Conservation (phyloP, 2,113 vertebrate genomes). For the Phyllostomus discolor region DNA sequence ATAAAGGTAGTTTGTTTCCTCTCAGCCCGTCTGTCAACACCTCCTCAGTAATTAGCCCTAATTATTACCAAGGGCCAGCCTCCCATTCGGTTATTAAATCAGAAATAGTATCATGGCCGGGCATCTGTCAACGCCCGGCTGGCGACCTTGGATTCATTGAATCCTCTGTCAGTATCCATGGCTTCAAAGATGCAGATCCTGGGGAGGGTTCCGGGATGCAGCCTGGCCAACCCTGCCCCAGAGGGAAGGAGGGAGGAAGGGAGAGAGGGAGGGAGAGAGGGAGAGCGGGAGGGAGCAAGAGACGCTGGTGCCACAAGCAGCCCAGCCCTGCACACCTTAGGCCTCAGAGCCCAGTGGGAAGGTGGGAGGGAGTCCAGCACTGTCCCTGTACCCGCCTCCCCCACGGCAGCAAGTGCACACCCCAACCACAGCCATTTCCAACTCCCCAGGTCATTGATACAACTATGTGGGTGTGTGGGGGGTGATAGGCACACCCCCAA, state of each 20-base stretch:
- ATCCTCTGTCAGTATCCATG: conserved; percentile 91
- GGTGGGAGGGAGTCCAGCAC: background rate
- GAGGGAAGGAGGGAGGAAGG: background rate
- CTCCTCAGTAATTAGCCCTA: conserved; percentile 99
- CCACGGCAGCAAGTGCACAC: background rate
- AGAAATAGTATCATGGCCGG: conserved; percentile 94
- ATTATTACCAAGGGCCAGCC: conserved; percentile 99
- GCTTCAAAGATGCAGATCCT: conserved; percentile 91
- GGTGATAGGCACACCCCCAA: background rate
- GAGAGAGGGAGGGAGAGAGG: background rate
- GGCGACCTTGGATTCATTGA: conserved; percentile 99
- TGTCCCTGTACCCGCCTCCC: background rate
- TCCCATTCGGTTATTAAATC: conserved; percentile 99
- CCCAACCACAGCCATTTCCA: background rate
- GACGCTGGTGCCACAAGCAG: background rate
- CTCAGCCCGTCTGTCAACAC: conserved; percentile 98
- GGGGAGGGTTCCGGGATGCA: conserved; percentile 88
- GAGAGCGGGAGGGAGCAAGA: background rate
- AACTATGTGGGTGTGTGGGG: background rate
- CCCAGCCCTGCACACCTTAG: background rate
- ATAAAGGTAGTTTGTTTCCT: conserved; percentile 99
- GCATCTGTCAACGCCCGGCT: conserved; percentile 94
- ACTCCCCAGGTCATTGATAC: background rate
- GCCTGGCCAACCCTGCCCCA: background rate
- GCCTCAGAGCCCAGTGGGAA: background rate